Conservation (phyloP, 1,140 invertebrate species). For the Aphidius gifuensis region DNA sequence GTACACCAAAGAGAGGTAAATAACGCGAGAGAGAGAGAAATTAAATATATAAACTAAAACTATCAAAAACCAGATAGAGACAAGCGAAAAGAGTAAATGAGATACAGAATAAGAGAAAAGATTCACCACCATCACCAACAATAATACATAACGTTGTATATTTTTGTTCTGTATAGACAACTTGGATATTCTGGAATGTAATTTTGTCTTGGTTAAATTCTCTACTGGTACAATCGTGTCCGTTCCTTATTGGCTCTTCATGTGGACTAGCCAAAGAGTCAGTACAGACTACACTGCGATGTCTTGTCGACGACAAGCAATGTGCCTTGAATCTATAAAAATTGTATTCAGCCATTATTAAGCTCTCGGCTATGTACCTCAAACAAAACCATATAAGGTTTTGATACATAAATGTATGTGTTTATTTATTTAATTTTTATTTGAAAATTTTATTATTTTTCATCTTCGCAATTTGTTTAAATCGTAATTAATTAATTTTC, state of each 20-base stretch:
- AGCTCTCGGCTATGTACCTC: slow-evolving; percentile 21
- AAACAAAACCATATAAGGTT: slow-evolving; percentile 6
- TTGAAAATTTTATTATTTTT: background rate
- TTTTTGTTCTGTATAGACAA: slow-evolving; percentile 31
- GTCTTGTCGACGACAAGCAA: too few species aligned
- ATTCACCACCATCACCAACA: too few species aligned
- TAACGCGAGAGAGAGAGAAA: slow-evolving; percentile 8
- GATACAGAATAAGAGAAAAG: too few species aligned
- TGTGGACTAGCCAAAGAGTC: slow-evolving; percentile 32
- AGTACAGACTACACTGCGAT: slow-evolving; percentile 8
- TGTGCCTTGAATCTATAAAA: slow-evolving; percentile 25
- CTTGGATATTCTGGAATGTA: slow-evolving; percentile 47
- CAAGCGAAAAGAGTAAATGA: too few species aligned
- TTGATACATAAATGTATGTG: background rate
- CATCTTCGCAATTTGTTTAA: slow-evolving; percentile 9
- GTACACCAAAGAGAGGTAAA: background rate
- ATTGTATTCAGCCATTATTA: slow-evolving; percentile 27
- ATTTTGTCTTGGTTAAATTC: slow-evolving; percentile 50
- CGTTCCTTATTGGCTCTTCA: slow-evolving; percentile 47
- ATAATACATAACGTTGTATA: background rate
- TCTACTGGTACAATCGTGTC: slow-evolving; percentile 29
- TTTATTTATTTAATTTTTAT: too few species aligned
- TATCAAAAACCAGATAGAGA: too few species aligned
- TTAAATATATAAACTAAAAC: background rate
- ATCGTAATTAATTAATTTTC: background rate